Base-by-base conservation (phyloP, 2,113 vertebrate species). In the Pterocles gutturalis region DNA sequence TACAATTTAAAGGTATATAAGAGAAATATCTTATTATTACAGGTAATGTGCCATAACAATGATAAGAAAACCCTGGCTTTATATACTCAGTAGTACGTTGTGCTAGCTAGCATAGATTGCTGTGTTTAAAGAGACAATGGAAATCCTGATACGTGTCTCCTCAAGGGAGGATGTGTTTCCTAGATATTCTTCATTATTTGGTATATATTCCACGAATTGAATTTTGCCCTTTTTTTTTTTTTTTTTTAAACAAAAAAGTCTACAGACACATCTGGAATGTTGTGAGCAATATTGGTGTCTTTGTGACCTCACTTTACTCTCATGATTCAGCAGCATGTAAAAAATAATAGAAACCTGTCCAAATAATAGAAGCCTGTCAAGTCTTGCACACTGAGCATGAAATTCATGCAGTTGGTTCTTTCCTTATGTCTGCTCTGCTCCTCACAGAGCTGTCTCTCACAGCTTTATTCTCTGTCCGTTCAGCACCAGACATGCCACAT, bases 321-420 rank as follows among this genome's bases (percentile, higher is more conserved):
- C 20, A 6, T 53, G n/a, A 77, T 88, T 77, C 46, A 70, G 17
- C 58, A 54, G 45, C 0, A 0, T 88, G 62, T 76, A 58, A 90
- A 61, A 83, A 65, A 60, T 83, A 87, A 69, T 64, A 80, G 41
- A 93, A 87, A 13, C 46, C n/a, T 94, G 90, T 89, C 92, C 87
- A n/a, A 91, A 49, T 81, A 34, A 17, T 73, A 84, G 4, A 84
- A 36, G 41, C 67, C 54, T 96, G 88, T 96, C 89, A 89, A 89
- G 46, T 69, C 25, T 45, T 96, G 83, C 67, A 73, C n/a, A 41
- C 49, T 66, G 76, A 89, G 41, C 67, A n/a, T 89, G 64, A 83
- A 92, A 92, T 96, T 65, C 17, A 14, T 70, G 54, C 79, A 86
- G 46, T 90, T 95, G 86, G 57, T 96, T 95, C 71, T 79, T 79